phyloP scores from a whole-genome alignment of 2,888 invertebrate species.

The Hedychridium roseum region DNA sequence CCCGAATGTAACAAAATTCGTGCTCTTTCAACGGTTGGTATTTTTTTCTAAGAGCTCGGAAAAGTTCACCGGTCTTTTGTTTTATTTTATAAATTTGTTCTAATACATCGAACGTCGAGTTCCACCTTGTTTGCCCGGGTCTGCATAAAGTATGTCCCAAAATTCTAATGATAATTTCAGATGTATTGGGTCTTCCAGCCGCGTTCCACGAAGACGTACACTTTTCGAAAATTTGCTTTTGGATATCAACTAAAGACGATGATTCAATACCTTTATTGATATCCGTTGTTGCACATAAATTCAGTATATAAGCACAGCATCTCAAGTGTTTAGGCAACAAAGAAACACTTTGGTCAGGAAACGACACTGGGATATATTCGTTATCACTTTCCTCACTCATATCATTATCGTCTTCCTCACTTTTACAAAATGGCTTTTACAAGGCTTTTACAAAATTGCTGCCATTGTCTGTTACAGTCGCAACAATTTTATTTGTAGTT shows the following conservation, averaged over 20 bases:
- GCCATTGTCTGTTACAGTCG: slow-evolving; percentile 15
- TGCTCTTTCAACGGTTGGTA: no score
- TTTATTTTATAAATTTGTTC: neutral
- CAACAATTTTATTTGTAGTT: slow-evolving; percentile 6
- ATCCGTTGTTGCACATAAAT: slow-evolving; percentile 7
- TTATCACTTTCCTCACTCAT: neutral
- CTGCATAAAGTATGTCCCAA: slow-evolving; percentile 6
- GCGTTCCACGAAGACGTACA: slow-evolving; percentile 14
- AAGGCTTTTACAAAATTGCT: slow-evolving; percentile 15
- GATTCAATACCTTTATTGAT: slow-evolving; percentile 3
- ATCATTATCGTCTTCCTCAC: slow-evolving; percentile 3
- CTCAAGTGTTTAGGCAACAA: slow-evolving; percentile 10
- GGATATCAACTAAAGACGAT: slow-evolving; percentile 1
- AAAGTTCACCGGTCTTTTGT: no score
- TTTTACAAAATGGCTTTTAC: slow-evolving; percentile 4
- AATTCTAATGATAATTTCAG: slow-evolving; percentile 11
- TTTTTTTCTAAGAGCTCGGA: no score
- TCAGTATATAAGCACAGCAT: slow-evolving; percentile 13
- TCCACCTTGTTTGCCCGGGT: slow-evolving; percentile 14
- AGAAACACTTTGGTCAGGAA: neutral
- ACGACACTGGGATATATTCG: neutral
- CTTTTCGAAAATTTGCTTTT: slow-evolving; percentile 10
- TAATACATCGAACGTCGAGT: slow-evolving; percentile 14
- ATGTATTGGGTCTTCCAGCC: slow-evolving; percentile 15
- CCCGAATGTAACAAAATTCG: slow-evolving; percentile 11